These are phyloP conservation scores for Tenebrosternarchus preto DNA, from an alignment of 2,113 vertebrate species.

Conservation along the genomic window DNA sequence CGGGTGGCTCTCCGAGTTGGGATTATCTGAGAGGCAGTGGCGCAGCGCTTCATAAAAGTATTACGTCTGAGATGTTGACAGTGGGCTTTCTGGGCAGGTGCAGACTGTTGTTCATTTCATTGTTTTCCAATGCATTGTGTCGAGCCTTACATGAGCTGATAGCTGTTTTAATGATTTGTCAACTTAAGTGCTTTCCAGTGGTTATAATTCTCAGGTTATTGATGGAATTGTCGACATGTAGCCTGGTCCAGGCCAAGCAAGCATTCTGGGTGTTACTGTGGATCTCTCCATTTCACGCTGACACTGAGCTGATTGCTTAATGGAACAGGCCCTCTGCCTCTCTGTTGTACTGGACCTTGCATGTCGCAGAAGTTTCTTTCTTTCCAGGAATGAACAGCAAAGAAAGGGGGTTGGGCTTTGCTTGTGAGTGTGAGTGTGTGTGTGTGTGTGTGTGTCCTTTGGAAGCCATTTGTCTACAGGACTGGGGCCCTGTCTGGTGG, in stretches of 20 bases:
- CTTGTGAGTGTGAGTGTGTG: not conserved
- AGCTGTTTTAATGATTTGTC: not conserved
- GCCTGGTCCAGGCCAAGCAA: not conserved
- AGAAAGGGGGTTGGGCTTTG: conserved; percentile 24
- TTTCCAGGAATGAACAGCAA: conserved; percentile 19
- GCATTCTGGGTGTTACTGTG: conserved; percentile 8
- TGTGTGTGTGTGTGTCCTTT: conserved; percentile 18
- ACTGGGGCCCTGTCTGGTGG: conserved; percentile 45
- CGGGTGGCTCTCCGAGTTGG: conserved; percentile 19
- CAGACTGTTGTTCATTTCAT: not conserved
- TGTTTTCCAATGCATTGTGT: not conserved
- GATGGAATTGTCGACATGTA: conserved; percentile 12
- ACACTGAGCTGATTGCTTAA: conserved; percentile 25
- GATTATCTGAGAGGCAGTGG: conserved; percentile 24
- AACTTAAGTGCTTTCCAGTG: not conserved
- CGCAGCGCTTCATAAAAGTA: not conserved
- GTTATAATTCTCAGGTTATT: conserved; percentile 5
- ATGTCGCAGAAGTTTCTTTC: conserved; percentile 26
- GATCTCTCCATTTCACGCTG: conserved; percentile 23
- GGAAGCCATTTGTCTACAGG: conserved; percentile 41
- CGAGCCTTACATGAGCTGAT: not conserved
- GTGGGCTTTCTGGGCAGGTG: not conserved
- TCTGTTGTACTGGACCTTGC: not conserved
- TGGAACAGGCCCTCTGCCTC: not conserved
- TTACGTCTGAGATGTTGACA: not conserved